Conservation (phyloP, 2,113 vertebrate genomes). For the Alexandromys fortis region DNA sequence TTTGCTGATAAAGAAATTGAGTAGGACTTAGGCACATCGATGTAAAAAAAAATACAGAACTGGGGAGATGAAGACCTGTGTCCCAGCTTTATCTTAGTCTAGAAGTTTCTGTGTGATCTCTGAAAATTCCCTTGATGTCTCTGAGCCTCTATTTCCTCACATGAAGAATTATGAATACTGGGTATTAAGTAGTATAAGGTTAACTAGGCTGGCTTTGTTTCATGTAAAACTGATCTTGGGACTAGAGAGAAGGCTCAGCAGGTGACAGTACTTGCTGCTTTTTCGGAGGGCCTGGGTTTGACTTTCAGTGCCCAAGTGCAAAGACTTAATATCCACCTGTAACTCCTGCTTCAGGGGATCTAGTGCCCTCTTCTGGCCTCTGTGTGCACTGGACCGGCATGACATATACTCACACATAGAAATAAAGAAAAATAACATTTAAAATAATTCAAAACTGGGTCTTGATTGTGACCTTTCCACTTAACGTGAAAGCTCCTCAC, state of each 20-base stretch:
- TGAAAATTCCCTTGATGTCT: background rate
- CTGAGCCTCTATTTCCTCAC: background rate
- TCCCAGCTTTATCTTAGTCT: background rate
- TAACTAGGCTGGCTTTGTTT: background rate
- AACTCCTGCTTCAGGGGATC: background rate
- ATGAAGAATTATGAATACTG: background rate
- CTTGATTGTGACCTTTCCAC: background rate
- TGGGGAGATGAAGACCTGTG: background rate
- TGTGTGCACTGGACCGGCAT: background rate
- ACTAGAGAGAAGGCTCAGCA: background rate
- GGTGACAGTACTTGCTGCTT: background rate
- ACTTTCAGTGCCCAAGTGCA: background rate
- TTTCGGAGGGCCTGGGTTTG: background rate
- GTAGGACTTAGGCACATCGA: background rate
- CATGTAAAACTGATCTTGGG: background rate
- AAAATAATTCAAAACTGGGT: background rate
- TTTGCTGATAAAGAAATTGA: constrained; percentile 25
- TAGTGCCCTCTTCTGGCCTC: background rate
- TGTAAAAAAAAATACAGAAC: background rate
- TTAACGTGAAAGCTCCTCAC: background rate
- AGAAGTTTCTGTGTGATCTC: background rate
- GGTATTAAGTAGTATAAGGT: background rate
- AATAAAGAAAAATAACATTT: background rate
- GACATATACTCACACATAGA: background rate
- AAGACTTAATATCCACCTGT: background rate